Evolutionary conservation across 2,113 vertebrate species (phyloP), one percentile per base, ranked within the genome.

Genomic region (Isurus oxyrinchus): DNA sequence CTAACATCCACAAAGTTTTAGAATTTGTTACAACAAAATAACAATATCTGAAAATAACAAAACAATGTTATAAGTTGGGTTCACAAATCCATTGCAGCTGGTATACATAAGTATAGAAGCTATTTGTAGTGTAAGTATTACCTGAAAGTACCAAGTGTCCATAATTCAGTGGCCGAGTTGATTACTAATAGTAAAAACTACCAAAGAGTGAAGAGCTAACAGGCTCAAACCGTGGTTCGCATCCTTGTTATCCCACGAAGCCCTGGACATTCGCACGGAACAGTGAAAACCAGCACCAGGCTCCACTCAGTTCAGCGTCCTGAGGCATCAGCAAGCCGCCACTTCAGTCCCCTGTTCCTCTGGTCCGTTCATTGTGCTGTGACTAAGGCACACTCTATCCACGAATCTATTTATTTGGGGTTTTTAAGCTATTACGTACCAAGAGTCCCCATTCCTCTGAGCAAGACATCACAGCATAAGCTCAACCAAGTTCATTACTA

Each of bases 361-460:
- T 53, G 94, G 67, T 95, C 94, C 94, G 5, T 94, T 94, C 94
- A 72, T 95, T 95, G 67, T 31, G 94, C 44, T 95, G 94, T 72
- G 94, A 95, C 66, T 95, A 95, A 72, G 94, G 94, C 94, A 95
- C 94, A 95, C 94, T 95, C 94, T 95, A 95, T 72, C 94, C 94
- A 95, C 25, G 63, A 95, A 95, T 95, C 94, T 95, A 72, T 95
- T 94, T 72, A 49, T 69, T 35, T 40, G 59, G 49, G 16, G 0
- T 93, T 93, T 76, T 72, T 11, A 72, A 72, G 94, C 67, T 76
- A 67, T 19, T 86, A 27, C 94, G 49, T 23, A 96, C 81, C 35
- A 97, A 96, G 96, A 96, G 96, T 90, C 96, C 96, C 96, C 95
- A 97, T 96, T 97, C 96, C 97, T 96, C 96, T 96, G 96, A 97